A percentile compares a stretch with the other conserved stretches of the same genome.
Evolutionary conservation across 2,113 vertebrate species (phyloP).

Genomic region (Bagarius yarrelli): DNA sequence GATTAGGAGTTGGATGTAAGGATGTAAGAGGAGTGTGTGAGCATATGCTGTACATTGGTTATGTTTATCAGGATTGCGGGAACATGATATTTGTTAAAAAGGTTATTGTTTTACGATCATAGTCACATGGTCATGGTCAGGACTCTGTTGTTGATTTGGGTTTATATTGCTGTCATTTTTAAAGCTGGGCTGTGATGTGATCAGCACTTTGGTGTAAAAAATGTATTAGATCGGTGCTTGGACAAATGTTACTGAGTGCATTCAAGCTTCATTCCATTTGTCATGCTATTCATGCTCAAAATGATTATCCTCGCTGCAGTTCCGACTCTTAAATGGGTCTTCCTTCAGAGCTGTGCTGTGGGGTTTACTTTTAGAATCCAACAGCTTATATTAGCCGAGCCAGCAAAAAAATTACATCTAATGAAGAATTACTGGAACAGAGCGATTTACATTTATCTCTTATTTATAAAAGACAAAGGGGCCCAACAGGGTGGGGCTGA

Average conservation of each 20-base stretch:
- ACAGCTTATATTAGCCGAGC: not conserved
- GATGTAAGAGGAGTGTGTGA: too few species aligned
- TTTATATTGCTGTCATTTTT: not conserved
- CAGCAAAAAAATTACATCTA: not conserved
- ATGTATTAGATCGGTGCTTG: not conserved
- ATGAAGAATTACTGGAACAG: not conserved
- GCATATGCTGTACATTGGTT: too few species aligned
- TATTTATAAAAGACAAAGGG: too few species aligned
- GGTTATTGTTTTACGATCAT: too few species aligned
- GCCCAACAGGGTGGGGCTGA: too few species aligned
- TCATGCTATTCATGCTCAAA: not conserved
- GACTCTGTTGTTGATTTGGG: too few species aligned
- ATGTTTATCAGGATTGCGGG: too few species aligned
- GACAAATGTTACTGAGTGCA: slow-evolving; percentile 20
- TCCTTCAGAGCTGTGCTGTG: not conserved
- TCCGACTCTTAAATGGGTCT: not conserved
- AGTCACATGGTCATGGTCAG: too few species aligned
- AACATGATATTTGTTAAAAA: too few species aligned
- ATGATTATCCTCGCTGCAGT: not conserved
- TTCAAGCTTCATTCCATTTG: slow-evolving; percentile 1
- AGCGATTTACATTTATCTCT: too few species aligned
- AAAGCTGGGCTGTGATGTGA: not conserved
- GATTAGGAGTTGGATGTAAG: too few species aligned
- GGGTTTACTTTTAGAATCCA: not conserved
- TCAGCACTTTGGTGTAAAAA: not conserved